Base-by-base conservation (phyloP, 2,797 vertebrate genomes). In the Oryzias sinensis region DNA sequence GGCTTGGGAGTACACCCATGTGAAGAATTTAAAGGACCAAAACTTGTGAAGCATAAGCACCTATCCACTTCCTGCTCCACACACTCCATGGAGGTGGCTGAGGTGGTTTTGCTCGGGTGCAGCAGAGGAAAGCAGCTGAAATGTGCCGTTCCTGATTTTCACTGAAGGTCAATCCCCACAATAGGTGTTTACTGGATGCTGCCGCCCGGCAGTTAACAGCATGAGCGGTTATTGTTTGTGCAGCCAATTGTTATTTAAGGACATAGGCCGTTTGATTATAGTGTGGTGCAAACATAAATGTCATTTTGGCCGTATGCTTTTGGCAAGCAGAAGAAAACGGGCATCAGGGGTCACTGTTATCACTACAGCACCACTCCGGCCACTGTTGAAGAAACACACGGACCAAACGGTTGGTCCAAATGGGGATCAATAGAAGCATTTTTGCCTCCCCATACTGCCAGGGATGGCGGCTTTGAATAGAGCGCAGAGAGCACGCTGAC, bases 231-330 rank as follows among this genome's bases (percentile, higher is more conserved):
- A 74, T 80, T 80, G 81, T 86, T 77, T 65, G 56, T 70, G 55
- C 33, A 50, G 58, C 74, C 76, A 70, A 57, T 69, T 74, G 81
- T 68, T 68, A 70, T 68, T 74, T 59, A 42, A 74, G 70, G 56
- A 59, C 70, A 62, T 76, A 77, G 73, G 71, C 60, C 76, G 49
- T 76, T 63, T 77, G 64, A 77, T 79, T 80, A 62, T 66, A 56
- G 66, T 46, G 68, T 58, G 58, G 62, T 54, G 24, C 51, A 29
- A 43, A 51, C 69, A 56, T 25, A 81, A 76, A 80, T 80, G 79
- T 79, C 74, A 86, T 86, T 85, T 80, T 80, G 87, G 79, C 79
- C 64, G 56, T 74, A 65, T 14, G 68, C 51, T 81, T 53, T 20
- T 43, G 59, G 70, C 64, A 44, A 58, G 65, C 54, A 25, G 44